Conservation (phyloP, 2,888 invertebrate genomes). For the Camptogramma bilineatum region DNA sequence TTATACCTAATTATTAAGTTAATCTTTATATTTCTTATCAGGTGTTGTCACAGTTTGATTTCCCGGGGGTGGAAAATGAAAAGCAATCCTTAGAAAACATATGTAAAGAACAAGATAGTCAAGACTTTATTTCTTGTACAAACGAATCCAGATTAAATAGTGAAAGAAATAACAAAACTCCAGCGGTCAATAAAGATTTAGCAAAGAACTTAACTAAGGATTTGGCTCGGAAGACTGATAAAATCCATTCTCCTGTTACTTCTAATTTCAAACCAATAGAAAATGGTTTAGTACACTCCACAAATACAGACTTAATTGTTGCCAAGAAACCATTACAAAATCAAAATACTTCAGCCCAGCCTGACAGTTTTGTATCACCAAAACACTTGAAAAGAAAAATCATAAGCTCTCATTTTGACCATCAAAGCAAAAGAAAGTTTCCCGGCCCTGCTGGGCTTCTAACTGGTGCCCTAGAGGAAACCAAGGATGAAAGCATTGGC, state of each 20-base stretch:
- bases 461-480: slow-evolving; percentile 64
- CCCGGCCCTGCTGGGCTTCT: slow-evolving; percentile 79
- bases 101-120: slow-evolving; percentile 17
- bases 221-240: slow-evolving; percentile 1
- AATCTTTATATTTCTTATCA: slow-evolving; percentile 45
- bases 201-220: background rate
- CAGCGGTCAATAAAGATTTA: background rate
- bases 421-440: slow-evolving; percentile 75
- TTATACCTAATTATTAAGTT: background rate
- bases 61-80: slow-evolving; percentile 54
- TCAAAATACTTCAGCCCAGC: slow-evolving; percentile 8
- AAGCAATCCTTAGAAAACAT: slow-evolving; percentile 11
- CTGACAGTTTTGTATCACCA: slow-evolving; percentile 49
- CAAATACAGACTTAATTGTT: background rate
- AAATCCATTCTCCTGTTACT: background rate
- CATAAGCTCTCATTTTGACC: slow-evolving; percentile 72
- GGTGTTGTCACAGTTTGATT: slow-evolving; percentile 76
- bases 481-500: slow-evolving; percentile 66
- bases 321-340: slow-evolving; percentile 9
- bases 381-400: slow-evolving; percentile 74
- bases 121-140: slow-evolving; percentile 23
- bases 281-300: background rate
- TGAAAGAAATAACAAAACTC: slow-evolving; percentile 3
- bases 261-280: background rate
- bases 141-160: slow-evolving; percentile 12